These are phyloP conservation scores for Diuraphis noxia DNA, from an alignment of 1,140 invertebrate genomes.

Conservation along the genomic window DNA sequence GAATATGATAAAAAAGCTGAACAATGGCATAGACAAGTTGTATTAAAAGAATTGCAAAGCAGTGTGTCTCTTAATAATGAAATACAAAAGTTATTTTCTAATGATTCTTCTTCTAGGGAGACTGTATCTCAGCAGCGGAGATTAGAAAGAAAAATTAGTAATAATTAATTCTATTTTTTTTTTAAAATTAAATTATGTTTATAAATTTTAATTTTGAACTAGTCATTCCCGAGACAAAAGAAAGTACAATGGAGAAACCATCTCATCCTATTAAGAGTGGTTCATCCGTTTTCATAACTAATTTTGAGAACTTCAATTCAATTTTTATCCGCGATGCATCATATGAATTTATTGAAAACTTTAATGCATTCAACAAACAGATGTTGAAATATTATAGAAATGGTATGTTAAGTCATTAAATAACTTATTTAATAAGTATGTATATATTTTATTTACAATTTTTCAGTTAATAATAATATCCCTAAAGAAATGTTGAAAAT, in stretches of 20 bases:
- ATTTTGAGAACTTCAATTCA: slow-evolving; percentile 44
- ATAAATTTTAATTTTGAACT: background rate
- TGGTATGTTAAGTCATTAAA: background rate
- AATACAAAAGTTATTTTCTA: slow-evolving; percentile 5
- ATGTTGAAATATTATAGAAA: background rate
- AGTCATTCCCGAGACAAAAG: background rate
- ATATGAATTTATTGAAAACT: background rate
- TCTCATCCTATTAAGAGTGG: slow-evolving; percentile 33
- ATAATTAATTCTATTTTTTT: background rate
- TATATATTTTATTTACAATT: background rate
- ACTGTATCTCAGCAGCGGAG: background rate
- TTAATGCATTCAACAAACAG: background rate
- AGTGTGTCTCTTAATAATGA: background rate
- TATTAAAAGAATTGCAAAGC: slow-evolving; percentile 7
- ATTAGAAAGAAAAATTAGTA: slow-evolving; percentile 45
- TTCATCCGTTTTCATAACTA: slow-evolving; percentile 11
- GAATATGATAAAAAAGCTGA: background rate
- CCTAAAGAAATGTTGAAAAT: background rate
- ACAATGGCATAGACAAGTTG: slow-evolving; percentile 5
- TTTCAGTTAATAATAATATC: background rate
- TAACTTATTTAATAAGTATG: background rate
- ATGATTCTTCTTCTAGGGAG: background rate
- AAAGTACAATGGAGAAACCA: background rate
- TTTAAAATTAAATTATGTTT: background rate
- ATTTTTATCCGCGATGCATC: slow-evolving; percentile 35